Evolutionary conservation across 1,140 invertebrate genomes (phyloP).

Genomic region (Orchesella cincta): DNA sequence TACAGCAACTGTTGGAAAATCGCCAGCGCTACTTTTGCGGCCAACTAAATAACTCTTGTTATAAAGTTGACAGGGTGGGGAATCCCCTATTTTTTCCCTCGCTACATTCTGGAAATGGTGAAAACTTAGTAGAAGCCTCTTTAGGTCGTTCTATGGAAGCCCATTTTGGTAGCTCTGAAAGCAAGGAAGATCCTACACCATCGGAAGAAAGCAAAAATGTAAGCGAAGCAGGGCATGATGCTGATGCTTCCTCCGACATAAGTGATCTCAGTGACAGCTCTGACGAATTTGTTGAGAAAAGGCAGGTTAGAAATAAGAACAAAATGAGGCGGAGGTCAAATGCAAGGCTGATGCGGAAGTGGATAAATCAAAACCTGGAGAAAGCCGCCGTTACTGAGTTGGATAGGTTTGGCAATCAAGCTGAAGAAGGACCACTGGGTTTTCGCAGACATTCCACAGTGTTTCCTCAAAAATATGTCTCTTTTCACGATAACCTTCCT

Average conservation of each 20-base stretch:
- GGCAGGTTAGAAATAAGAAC: neutral
- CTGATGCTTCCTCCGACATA: no score
- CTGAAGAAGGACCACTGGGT: neutral
- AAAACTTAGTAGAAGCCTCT: neutral
- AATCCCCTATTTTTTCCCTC: neutral
- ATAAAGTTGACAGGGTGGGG: neutral
- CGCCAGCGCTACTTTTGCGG: neutral
- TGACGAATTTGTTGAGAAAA: neutral
- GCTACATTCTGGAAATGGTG: neutral
- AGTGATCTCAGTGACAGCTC: neutral
- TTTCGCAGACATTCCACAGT: no score
- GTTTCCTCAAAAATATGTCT: no score
- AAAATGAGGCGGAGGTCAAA: no score
- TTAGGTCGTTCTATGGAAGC: neutral
- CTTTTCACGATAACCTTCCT: no score
- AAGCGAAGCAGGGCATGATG: no score
- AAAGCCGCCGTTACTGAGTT: neutral
- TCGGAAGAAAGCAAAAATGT: no score
- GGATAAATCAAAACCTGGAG: neutral
- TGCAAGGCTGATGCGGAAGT: neutral
- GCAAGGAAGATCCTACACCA: neutral
- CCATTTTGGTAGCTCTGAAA: neutral
- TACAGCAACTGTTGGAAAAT: neutral
- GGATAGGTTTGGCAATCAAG: neutral
- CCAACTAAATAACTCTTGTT: neutral